These are phyloP conservation scores for Psittacula derbiana DNA, from an alignment of 2,797 vertebrate genomes.

Conservation along the genomic window DNA sequence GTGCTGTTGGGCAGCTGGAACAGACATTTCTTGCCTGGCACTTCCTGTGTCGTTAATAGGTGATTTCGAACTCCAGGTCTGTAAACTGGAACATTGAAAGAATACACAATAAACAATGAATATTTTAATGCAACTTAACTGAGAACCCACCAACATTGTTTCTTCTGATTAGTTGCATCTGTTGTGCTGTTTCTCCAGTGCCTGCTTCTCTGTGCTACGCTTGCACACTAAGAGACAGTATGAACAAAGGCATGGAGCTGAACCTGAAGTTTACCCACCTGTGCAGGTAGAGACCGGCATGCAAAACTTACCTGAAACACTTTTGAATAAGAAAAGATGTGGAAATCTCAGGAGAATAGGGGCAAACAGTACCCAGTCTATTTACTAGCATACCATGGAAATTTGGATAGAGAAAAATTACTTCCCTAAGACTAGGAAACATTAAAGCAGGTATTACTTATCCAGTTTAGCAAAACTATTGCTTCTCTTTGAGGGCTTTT, in stretches of 20 bases:
- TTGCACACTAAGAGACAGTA: background rate
- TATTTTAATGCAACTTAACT: background rate
- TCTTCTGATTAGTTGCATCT: background rate
- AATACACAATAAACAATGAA: background rate
- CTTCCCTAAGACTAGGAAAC: background rate
- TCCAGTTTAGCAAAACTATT: background rate
- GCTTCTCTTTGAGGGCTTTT: background rate
- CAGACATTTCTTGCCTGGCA: background rate
- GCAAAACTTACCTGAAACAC: background rate
- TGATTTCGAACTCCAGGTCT: background rate
- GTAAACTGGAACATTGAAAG: background rate
- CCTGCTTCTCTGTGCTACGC: background rate
- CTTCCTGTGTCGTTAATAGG: background rate
- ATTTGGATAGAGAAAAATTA: background rate
- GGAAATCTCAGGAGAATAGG: background rate
- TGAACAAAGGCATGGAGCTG: background rate
- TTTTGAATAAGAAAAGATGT: background rate
- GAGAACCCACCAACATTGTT: background rate
- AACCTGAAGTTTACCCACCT: background rate
- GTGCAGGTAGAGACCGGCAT: background rate
- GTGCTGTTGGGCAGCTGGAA: background rate
- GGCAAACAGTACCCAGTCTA: background rate
- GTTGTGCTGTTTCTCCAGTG: background rate
- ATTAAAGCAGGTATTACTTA: background rate
- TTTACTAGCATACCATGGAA: background rate